A percentile compares a stretch with the other conserved stretches of the same genome.
Conservation (phyloP, 2,888 invertebrate genomes). For the Zaprionus obscuricornis region DNA sequence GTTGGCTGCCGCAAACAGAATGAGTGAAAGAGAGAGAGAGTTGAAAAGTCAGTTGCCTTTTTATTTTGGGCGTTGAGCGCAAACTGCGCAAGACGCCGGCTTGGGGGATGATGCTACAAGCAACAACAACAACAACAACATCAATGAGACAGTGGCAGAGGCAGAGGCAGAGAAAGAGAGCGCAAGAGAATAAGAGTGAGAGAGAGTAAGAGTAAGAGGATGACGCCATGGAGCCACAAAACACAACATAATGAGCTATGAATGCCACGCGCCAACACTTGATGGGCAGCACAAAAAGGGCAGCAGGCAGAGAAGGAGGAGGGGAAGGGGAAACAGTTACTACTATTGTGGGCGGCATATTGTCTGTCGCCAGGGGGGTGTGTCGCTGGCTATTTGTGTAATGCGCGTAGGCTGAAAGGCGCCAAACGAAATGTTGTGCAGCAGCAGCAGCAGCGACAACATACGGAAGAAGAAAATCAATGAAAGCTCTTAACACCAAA, state of each 20-base stretch:
- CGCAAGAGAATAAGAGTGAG: too few species aligned
- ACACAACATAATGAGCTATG: slow-evolving; percentile 59
- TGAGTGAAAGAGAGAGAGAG: background rate
- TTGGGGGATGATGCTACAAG: slow-evolving; percentile 41
- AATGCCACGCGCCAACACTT: slow-evolving; percentile 66
- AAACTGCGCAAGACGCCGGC: slow-evolving; percentile 59
- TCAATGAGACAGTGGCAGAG: too few species aligned
- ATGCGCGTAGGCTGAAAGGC: slow-evolving; percentile 51
- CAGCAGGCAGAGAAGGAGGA: background rate
- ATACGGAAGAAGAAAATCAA: slow-evolving; percentile 50
- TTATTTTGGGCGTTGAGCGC: slow-evolving; percentile 47
- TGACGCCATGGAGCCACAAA: slow-evolving; percentile 62
- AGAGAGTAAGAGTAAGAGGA: slow-evolving; percentile 55
- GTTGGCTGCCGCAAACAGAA: slow-evolving; percentile 18
- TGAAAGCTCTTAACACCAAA: slow-evolving; percentile 61
- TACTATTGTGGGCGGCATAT: too few species aligned
- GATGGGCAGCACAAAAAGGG: too few species aligned
- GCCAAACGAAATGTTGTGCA: slow-evolving; percentile 48
- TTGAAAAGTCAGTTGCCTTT: slow-evolving; percentile 2
- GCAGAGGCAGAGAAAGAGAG: too few species aligned
- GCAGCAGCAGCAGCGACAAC: slow-evolving; percentile 11
- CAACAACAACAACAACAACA: too few species aligned
- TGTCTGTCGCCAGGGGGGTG: background rate
- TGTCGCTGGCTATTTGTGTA: slow-evolving; percentile 9
- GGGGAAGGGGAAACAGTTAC: background rate